These are phyloP conservation scores for Polypterus senegalus DNA, from an alignment of 2,113 vertebrate species.

Conservation along the genomic window DNA sequence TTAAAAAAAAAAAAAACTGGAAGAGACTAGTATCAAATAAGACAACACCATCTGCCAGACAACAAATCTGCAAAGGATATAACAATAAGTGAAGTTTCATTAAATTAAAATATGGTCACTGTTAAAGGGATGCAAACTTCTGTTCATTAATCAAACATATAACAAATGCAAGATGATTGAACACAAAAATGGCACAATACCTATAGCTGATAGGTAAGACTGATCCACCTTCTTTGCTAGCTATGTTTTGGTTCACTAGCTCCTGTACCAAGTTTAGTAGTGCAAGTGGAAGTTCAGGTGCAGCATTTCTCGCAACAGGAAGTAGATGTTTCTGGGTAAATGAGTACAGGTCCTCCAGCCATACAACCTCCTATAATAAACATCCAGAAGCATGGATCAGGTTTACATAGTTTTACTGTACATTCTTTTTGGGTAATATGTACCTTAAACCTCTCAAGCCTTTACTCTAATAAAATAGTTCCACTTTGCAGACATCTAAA, in stretches of 20 bases:
- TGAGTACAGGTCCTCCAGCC: slow-evolving; percentile 32
- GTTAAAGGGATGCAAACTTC: too few relatives aligned
- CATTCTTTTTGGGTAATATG: too few relatives aligned
- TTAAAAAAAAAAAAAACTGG: not conserved
- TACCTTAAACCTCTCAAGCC: too few relatives aligned
- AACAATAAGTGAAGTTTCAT: not conserved
- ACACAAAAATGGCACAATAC: slow-evolving; percentile 16
- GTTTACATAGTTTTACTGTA: too few relatives aligned
- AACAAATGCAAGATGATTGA: not conserved
- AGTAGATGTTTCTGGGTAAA: slow-evolving; percentile 24
- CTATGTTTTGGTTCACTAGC: not conserved
- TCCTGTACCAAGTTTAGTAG: slow-evolving; percentile 16
- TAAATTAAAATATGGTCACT: not conserved
- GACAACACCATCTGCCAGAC: not conserved
- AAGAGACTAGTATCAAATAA: not conserved
- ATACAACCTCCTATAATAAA: slow-evolving; percentile 28
- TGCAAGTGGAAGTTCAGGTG: slow-evolving; percentile 10
- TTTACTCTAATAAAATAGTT: too few relatives aligned
- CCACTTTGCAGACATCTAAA: too few relatives aligned
- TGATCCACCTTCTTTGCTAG: not conserved
- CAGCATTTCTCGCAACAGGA: slow-evolving; percentile 9
- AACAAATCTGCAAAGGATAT: not conserved
- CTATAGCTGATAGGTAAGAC: slow-evolving; percentile 17
- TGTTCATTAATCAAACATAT: not conserved
- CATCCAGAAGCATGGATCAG: too few relatives aligned